These are phyloP conservation scores for Ploceus nigricollis DNA, from an alignment of 2,113 vertebrate genomes.

Conservation along the genomic window DNA sequence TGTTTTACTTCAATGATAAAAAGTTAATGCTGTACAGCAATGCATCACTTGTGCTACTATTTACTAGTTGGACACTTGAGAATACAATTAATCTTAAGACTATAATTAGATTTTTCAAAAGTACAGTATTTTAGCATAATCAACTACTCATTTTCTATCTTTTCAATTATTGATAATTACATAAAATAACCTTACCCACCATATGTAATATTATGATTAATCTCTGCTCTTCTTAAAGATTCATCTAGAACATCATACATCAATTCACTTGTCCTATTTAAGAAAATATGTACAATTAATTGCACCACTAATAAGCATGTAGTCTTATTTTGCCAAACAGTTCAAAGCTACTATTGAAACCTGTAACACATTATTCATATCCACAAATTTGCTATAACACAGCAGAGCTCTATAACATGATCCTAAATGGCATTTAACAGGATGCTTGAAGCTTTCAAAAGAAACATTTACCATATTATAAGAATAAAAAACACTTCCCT, in stretches of 20 bases:
- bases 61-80: background rate
- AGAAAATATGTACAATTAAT: background rate
- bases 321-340: background rate
- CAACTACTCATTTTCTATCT: background rate
- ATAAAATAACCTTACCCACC: conserved; percentile 73
- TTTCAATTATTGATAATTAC: background rate
- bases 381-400: background rate
- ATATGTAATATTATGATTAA: conserved; percentile 97
- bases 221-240: conserved; percentile 94
- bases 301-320: background rate
- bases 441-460: background rate
- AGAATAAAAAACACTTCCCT: background rate
- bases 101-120: background rate
- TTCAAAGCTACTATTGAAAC: background rate
- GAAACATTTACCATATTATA: background rate
- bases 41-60: background rate
- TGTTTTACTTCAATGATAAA: background rate
- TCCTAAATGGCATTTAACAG: background rate
- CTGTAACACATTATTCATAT: background rate
- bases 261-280: conserved; percentile 86
- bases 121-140: background rate
- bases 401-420: background rate
- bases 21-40: background rate
- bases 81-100: background rate
- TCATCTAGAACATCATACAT: conserved; percentile 97